Evolutionary conservation across 2,888 invertebrate species (phyloP).

Genomic region (Emesis furor): DNA sequence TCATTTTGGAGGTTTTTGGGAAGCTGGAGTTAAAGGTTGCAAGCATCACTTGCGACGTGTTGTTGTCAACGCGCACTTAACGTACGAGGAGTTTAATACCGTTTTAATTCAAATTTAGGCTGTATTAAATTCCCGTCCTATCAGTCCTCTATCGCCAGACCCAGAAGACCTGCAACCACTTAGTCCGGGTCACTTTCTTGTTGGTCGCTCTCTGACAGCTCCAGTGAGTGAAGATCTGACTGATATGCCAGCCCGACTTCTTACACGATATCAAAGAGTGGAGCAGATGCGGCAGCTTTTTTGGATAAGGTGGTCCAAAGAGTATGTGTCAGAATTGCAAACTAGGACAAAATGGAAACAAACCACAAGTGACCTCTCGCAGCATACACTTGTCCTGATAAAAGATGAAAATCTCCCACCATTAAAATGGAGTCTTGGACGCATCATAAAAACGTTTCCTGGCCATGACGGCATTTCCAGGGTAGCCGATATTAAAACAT

Average conservation of each 20-base stretch:
- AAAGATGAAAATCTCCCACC: conserved; percentile 67
- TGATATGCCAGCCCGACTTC: neutral
- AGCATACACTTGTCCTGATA: conserved; percentile 56
- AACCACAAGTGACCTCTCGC: conserved; percentile 29
- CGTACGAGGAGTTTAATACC: no score
- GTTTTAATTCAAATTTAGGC: no score
- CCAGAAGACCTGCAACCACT: neutral
- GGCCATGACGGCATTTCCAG: neutral
- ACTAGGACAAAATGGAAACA: conserved; percentile 65
- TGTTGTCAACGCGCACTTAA: no score
- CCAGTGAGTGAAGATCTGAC: neutral
- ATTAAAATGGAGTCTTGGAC: conserved; percentile 67
- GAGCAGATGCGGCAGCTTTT: neutral
- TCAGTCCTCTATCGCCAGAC: neutral
- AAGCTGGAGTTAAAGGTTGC: no score
- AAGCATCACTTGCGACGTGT: no score
- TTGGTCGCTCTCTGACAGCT: neutral
- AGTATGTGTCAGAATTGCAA: conserved; percentile 71
- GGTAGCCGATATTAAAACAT: neutral
- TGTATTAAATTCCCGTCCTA: neutral
- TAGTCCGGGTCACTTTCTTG: neutral
- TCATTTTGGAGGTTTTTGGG: no score
- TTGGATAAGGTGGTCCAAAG: conserved; percentile 47
- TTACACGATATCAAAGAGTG: neutral
- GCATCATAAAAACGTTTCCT: conserved; percentile 40